Evolutionary conservation across 2,113 vertebrate species (phyloP), one percentile per base, ranked within the genome.

Genomic region (Amblyopsis rosae): DNA sequence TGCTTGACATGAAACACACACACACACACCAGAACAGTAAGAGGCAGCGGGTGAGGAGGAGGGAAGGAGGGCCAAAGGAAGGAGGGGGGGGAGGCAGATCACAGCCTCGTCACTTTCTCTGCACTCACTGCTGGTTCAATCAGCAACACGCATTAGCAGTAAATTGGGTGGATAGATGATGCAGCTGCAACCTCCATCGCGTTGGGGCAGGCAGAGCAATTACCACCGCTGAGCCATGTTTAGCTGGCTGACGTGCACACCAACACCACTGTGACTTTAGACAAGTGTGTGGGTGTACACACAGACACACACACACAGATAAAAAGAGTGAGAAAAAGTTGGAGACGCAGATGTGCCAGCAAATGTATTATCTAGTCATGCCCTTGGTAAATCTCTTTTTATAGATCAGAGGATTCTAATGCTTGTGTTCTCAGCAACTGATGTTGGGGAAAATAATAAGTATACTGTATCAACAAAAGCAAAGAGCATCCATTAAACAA

Each of bases 81-180:
- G 10, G 50, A 72, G 66, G 65, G 55, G 50, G 71, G 68, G 67
- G 76, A 8, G 75, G 67, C 62, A 81, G 67, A 79, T 70, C 77
- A 69, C 63, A 64, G 77, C 67, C 70, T 72, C 53, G 73, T 74
- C 84, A 73, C 80, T 83, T 75, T 59, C 72, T 65, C 80, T 75
- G 62, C 69, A 81, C 76, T 82, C 75, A 58, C 65, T 80, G 73
- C 77, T 72, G 70, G 82, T 86, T 84, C 75, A 81, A 83, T 88
- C 83, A 88, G 83, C 85, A 87, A 82, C 81, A 79, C 67, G 54
- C 76, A 88, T 87, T 83, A 83, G 59, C 56, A 82, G 82, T 75
- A 85, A 88, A 90, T 86, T 82, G 86, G 84, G 82, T 86, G 83
- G 83, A 85, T 75, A 72, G 82, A 82, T 74, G 81, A 88, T 83